Percentiles rank a stretch among this genome's conserved stretches.
These are phyloP conservation scores for Pseudanteris insignis DNA, from an alignment of 2,888 invertebrate species.

Conservation along the genomic window DNA sequence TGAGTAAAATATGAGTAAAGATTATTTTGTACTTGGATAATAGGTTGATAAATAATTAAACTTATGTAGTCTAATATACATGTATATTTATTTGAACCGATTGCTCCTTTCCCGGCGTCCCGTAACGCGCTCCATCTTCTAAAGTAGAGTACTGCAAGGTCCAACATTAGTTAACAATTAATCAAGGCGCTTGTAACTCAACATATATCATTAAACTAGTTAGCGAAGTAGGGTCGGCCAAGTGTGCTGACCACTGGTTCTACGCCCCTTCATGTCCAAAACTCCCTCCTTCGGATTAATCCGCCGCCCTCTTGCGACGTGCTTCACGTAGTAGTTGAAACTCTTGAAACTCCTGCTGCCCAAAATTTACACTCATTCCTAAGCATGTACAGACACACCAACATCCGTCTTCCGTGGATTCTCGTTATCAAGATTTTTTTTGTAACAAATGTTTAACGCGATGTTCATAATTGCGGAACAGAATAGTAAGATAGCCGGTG, in stretches of 20 bases:
- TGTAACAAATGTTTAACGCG: slow-evolving; percentile 13
- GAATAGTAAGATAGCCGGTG: slow-evolving; percentile 3
- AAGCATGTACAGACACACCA: slow-evolving; percentile 25
- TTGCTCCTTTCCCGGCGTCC: slow-evolving; percentile 22
- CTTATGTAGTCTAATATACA: too few species aligned
- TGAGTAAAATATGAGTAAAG: too few species aligned
- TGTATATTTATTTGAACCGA: too few species aligned
- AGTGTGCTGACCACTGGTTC: slow-evolving; percentile 67
- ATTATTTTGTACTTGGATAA: too few species aligned
- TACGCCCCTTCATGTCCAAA: slow-evolving; percentile 54
- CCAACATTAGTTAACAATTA: slow-evolving; percentile 68
- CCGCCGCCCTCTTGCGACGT: slow-evolving; percentile 56
- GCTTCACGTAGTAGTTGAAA: slow-evolving; percentile 62
- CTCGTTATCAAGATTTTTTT: slow-evolving; percentile 54
- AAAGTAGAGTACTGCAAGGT: slow-evolving; percentile 62
- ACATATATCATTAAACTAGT: slow-evolving; percentile 68
- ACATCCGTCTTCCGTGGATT: too few species aligned
- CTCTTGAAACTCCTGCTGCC: slow-evolving; percentile 60
- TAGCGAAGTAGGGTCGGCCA: slow-evolving; percentile 67
- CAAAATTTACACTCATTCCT: slow-evolving; percentile 54
- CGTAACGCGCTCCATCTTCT: slow-evolving; percentile 46
- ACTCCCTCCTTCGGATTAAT: slow-evolving; percentile 48
- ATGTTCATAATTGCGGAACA: slow-evolving; percentile 1
- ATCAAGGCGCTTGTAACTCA: slow-evolving; percentile 68
- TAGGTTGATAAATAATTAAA: too few species aligned